Base-by-base conservation (phyloP, 2,888 invertebrate species). In the Argyra leucocephala region DNA sequence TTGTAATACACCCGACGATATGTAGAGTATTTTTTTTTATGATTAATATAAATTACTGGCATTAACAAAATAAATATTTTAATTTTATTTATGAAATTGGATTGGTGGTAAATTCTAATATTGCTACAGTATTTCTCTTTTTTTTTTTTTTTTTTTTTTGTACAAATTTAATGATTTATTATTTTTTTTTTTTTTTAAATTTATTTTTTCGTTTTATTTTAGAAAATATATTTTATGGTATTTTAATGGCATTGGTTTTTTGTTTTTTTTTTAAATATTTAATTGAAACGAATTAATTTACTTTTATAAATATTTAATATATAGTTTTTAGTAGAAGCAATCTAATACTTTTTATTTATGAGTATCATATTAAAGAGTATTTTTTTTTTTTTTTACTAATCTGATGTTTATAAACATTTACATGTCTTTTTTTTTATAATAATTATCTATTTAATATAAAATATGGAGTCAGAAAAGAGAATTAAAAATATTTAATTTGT, bases 51-150 rank as follows among this genome's bases (percentile, higher is more conserved):
- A 48, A 48, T 48, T 48, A 48, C 18, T 48, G 48, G 48, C 48
- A 48, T 48, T 48, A 48, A 48, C n/a, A 48, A 48, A 48, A 48
- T 48, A 48, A 48, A n/a, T 48, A 48, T 37, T 18, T 48, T 48
- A 9, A 18, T 48, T 31, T 31, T 31, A 31, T n/a, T n/a, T n/a
- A n/a, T n/a, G n/a, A 7, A 10, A 31, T 7, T 31, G 48, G n/a
- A 12, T 48, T 48, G 48, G 48, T 48, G 48, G 48, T 48, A 48
- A 48, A 48, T 48, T 48, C 48, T 48, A 48, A 48, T 48, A 48
- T 48, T 48, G 48, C 48, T 48, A 48, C 2, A n/a, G 15, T 48
- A 48, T 10, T 37, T n/a, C n/a, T n/a, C n/a, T n/a, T n/a, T n/a
- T n/a, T n/a, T n/a, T n/a, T n/a, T n/a, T n/a, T n/a, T n/a, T n/a